A percentile compares a stretch with the other conserved stretches of the same genome.
These are phyloP conservation scores for Prinia subflava DNA, from an alignment of 2,113 vertebrate species.

Conservation along the genomic window DNA sequence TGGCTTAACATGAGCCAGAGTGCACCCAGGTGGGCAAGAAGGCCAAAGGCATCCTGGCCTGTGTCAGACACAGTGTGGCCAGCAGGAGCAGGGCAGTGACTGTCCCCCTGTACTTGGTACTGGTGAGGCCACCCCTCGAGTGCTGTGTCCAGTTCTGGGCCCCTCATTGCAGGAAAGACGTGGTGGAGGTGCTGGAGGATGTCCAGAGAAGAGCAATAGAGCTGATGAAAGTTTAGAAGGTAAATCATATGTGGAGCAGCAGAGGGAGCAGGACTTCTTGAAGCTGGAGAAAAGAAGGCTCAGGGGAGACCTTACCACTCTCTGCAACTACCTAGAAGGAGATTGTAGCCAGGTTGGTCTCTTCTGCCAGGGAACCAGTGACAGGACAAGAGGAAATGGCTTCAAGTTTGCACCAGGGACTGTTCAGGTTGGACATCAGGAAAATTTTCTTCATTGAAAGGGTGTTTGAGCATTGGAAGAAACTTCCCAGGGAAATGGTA, in stretches of 20 bases:
- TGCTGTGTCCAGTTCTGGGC: background rate
- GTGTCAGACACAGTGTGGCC: background rate
- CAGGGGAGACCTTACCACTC: background rate
- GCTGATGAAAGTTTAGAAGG: background rate
- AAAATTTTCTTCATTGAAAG: background rate
- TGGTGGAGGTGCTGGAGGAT: background rate
- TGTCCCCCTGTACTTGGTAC: background rate
- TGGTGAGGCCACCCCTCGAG: background rate
- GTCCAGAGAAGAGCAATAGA: background rate
- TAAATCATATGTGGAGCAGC: background rate
- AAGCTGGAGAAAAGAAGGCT: background rate
- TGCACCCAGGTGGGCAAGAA: background rate
- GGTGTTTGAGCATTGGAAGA: background rate
- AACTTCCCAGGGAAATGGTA: background rate
- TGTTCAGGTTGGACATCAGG: background rate
- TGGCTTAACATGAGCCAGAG: rapidly evolving
- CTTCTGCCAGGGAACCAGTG: rapidly evolving
- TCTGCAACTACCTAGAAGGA: background rate
- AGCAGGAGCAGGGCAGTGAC: background rate
- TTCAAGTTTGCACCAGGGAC: rapidly evolving
- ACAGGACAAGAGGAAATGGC: background rate
- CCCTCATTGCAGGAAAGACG: background rate
- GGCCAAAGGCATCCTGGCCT: background rate
- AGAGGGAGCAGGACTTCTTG: background rate
- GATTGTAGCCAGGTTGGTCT: rapidly evolving